These are phyloP conservation scores for Diabrotica virgifera DNA, from an alignment of 1,140 invertebrate genomes.

Conservation along the genomic window DNA sequence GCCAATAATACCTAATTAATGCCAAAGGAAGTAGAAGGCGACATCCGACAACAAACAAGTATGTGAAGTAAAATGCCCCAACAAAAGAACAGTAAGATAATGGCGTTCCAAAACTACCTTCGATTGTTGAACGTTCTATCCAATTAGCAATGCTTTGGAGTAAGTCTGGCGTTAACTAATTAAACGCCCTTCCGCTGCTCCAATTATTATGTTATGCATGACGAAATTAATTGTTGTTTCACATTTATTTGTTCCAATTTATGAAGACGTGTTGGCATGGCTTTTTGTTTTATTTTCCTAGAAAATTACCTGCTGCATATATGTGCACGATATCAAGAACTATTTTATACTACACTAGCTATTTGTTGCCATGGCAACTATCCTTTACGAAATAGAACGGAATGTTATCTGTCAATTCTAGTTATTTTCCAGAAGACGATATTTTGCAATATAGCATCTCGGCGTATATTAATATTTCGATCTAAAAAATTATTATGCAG, in stretches of 20 bases:
- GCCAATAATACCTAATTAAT: background rate
- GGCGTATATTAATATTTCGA: no score
- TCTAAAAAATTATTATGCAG: no score
- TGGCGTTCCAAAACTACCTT: background rate
- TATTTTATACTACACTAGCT: no score
- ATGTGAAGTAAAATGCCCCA: background rate
- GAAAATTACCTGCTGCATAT: no score
- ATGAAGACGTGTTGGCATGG: background rate
- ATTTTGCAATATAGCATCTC: no score
- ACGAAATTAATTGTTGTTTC: background rate
- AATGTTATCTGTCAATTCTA: no score
- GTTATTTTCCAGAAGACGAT: no score
- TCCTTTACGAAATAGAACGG: no score
- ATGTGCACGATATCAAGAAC: no score
- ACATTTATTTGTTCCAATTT: conserved; percentile 3
- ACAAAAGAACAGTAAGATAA: conserved; percentile 1
- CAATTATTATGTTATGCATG: background rate
- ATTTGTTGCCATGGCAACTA: no score
- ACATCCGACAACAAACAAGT: background rate
- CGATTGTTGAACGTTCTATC: background rate
- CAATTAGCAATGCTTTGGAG: background rate
- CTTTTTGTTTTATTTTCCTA: background rate
- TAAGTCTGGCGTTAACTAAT: background rate
- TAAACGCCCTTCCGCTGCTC: background rate
- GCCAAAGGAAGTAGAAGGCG: background rate